Conservation (phyloP, 64 coral and sea anemone species). For the Anthopleura sola region DNA sequence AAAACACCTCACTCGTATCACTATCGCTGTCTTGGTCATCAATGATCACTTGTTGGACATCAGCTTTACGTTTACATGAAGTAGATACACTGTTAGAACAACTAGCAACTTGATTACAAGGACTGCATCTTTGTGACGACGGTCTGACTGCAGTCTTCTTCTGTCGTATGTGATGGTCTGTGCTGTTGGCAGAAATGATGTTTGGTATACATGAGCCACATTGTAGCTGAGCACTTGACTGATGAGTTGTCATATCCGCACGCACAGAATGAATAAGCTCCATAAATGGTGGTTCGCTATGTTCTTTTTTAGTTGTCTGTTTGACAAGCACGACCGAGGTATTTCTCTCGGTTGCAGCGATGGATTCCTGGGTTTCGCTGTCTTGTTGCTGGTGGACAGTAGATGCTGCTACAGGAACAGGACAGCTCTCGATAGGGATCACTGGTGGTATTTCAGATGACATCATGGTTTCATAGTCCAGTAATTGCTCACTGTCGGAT, state of each 20-base stretch:
- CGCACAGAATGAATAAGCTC: not conserved
- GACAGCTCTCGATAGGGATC: not conserved
- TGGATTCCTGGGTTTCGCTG: not conserved
- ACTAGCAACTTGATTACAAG: not conserved
- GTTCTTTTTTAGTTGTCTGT: not conserved
- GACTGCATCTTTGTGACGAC: not conserved
- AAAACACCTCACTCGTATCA: not conserved
- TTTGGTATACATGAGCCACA: not conserved
- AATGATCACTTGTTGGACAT: not conserved
- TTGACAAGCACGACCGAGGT: not conserved
- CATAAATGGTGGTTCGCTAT: not conserved
- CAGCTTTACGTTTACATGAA: slow-evolving; percentile 1
- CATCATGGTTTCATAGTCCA: not conserved
- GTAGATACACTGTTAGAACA: not conserved
- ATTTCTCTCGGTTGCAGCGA: not conserved
- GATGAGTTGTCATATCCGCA: not conserved
- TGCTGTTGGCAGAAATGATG: not conserved
- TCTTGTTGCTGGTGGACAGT: not conserved
- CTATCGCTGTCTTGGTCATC: not conserved
- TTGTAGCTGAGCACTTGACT: not conserved
- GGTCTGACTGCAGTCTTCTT: not conserved
- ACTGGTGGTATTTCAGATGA: not conserved
- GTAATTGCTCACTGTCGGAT: not conserved
- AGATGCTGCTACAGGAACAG: not conserved
- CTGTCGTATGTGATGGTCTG: not conserved